These are phyloP conservation scores for Dicrurus megarhynchus DNA, from an alignment of 2,113 vertebrate species.

Conservation along the genomic window DNA sequence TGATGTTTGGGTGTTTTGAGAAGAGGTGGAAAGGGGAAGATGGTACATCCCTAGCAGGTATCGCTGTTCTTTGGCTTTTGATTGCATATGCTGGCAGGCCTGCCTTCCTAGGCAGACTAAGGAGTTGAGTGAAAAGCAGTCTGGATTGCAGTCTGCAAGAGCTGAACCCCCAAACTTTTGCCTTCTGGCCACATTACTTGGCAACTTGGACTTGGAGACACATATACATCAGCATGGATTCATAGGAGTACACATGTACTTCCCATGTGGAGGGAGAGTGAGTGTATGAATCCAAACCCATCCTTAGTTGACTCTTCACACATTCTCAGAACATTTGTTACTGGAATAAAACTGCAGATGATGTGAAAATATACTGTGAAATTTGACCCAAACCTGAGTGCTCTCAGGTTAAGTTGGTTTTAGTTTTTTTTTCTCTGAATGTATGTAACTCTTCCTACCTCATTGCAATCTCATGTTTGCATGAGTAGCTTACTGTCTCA, in stretches of 20 bases:
- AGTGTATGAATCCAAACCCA: not conserved
- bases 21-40: not conserved
- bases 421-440: not conserved
- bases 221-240: not conserved
- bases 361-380: not conserved
- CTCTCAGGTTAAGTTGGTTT: not conserved
- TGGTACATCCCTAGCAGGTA: not conserved
- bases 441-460: not conserved
- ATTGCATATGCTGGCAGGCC: not conserved
- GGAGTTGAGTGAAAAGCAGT: not conserved
- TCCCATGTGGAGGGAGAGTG: not conserved
- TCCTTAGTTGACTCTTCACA: not conserved
- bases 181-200: not conserved
- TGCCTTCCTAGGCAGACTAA: not conserved
- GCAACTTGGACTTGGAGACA: not conserved
- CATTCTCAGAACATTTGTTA: not conserved
- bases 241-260: rapidly evolving
- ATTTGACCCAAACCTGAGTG: not conserved
- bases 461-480: not conserved
- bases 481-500: not conserved
- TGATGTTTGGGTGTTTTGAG: not conserved
- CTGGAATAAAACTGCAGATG: not conserved
- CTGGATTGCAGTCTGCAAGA: not conserved
- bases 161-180: not conserved
- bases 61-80: not conserved